phyloP scores from a whole-genome alignment of 2,113 vertebrate genomes.

The Mionectes macconnelli region DNA sequence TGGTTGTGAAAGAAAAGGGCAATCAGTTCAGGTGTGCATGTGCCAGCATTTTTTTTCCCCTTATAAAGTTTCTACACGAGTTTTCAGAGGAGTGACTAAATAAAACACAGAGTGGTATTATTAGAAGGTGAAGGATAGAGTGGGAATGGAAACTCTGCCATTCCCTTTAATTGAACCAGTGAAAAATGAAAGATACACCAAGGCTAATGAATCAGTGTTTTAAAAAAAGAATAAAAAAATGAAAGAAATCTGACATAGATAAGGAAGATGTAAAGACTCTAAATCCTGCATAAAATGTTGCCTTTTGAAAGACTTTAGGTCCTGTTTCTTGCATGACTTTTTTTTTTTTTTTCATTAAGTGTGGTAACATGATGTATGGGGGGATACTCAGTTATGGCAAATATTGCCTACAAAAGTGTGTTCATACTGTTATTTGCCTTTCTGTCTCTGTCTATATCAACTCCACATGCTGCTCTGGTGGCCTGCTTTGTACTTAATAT shows the following conservation, averaged over 20 bases:
- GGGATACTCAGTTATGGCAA: constrained; percentile 57
- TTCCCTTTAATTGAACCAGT: not conserved
- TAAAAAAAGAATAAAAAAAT: not conserved
- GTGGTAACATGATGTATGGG: constrained; percentile 33
- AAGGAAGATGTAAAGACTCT: not conserved
- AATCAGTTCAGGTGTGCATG: constrained; percentile 44
- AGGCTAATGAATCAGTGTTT: not conserved
- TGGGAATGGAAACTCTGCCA: not conserved
- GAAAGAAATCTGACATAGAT: not conserved
- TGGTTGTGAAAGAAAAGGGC: constrained; percentile 16
- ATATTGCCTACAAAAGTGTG: constrained; percentile 60
- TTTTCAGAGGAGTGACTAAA: not conserved
- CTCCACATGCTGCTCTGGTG: constrained; percentile 78
- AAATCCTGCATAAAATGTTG: constrained; percentile 15
- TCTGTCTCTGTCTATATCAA: constrained; percentile 75
- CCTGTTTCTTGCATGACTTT: not conserved
- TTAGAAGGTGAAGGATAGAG: not conserved
- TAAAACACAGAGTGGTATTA: not conserved
- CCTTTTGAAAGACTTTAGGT: not conserved
- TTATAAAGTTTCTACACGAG: not conserved
- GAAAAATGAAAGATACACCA: not conserved
- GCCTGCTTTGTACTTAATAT: constrained; percentile 83
- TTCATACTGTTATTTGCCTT: constrained; percentile 71
- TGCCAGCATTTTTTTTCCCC: constrained; percentile 29
- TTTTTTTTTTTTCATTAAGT: constrained; percentile 8